Conservation (phyloP, 2,113 vertebrate species). For the Mandrillus leucophaeus region DNA sequence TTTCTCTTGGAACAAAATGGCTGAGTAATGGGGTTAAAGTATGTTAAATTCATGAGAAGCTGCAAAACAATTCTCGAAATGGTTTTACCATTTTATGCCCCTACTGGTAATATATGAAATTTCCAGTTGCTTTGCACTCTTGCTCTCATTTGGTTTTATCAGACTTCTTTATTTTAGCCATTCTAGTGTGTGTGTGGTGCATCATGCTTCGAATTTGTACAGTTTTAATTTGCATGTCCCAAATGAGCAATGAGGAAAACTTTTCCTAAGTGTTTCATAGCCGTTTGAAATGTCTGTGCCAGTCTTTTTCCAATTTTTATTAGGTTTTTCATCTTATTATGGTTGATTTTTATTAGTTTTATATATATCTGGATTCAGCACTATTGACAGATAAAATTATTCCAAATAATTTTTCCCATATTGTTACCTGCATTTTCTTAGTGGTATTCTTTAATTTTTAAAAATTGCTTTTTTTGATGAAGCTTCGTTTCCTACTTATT, state of each 20-base stretch:
- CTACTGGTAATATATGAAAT: background rate
- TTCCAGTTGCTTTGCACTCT: background rate
- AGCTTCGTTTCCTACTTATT: background rate
- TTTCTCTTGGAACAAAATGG: conserved; percentile 9
- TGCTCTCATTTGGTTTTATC: background rate
- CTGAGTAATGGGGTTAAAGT: background rate
- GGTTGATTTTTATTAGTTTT: background rate
- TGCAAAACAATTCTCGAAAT: background rate
- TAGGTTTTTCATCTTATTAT: background rate
- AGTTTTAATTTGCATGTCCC: background rate
- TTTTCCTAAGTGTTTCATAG: background rate
- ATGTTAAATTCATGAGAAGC: background rate
- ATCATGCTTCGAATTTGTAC: background rate
- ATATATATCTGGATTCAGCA: background rate
- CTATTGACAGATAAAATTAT: background rate
- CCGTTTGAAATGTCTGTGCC: background rate
- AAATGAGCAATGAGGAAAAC: background rate
- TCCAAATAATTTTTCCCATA: background rate
- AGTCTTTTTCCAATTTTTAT: background rate
- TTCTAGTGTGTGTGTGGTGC: background rate
- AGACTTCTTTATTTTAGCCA: background rate
- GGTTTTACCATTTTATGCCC: background rate
- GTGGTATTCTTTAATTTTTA: background rate
- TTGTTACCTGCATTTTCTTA: background rate
- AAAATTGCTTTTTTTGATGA: background rate